A percentile compares a stretch with the other conserved stretches of the same genome.
phyloP scores from a whole-genome alignment of 1,140 invertebrate genomes.

The Lucilia cuprina region DNA sequence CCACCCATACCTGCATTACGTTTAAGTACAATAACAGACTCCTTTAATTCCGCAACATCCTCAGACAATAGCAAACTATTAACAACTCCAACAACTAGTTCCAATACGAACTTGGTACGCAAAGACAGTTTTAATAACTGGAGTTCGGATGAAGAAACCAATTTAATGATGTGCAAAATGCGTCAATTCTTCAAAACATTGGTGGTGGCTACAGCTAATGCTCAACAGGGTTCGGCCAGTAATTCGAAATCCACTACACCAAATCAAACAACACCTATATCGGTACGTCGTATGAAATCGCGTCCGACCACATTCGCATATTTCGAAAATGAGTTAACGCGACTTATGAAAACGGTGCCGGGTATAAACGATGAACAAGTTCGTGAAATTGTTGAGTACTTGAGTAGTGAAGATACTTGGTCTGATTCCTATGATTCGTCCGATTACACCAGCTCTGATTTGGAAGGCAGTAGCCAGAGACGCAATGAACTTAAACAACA shows the following conservation, averaged over 20 bases:
- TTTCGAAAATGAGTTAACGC: conserved; percentile 86
- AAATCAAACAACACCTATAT: conserved; percentile 66
- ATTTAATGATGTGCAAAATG: conserved; percentile 94
- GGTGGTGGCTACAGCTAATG: conserved; percentile 73
- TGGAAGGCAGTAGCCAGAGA: conserved; percentile 71
- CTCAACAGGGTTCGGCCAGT: conserved; percentile 54
- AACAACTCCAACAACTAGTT: conserved; percentile 59
- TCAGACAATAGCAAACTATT: neutral
- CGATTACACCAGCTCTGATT: conserved; percentile 87
- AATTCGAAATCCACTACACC: conserved; percentile 62
- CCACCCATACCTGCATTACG: conserved; percentile 31
- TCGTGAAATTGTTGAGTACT: conserved; percentile 88
- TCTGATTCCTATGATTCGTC: conserved; percentile 91
- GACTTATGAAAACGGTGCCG: conserved; percentile 90
- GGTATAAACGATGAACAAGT: conserved; percentile 89
- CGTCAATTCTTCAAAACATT: conserved; percentile 89
- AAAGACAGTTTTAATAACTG: conserved; percentile 93
- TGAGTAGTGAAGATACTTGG: conserved; percentile 91
- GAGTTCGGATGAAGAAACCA: conserved; percentile 92
- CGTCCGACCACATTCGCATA: conserved; percentile 84
- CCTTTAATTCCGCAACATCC: neutral
- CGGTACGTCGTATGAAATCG: conserved; percentile 61
- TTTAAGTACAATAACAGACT: conserved; percentile 14
- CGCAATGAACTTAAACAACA: conserved; percentile 81
- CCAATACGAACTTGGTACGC: conserved; percentile 60